Evolutionary conservation across 2,888 invertebrate species (phyloP), one percentile per base, ranked within the genome.

Genomic region (Oxycera nigricornis): DNA sequence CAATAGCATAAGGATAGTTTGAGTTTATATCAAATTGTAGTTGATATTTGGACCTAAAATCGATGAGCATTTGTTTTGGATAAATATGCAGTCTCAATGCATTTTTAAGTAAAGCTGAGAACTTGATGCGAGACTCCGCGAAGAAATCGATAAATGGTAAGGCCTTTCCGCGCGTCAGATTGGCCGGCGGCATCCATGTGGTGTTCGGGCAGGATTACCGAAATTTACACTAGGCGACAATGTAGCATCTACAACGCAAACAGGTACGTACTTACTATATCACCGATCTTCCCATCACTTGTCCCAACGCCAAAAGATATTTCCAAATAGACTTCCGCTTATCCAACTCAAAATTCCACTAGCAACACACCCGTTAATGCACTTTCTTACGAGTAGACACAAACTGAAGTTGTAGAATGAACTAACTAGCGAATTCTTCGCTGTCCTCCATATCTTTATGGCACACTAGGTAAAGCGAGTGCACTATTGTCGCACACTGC

Each of bases 351-450:
- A 46, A 7, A 46, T 14, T 61, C 31, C 61, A 61, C 61, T 31
- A 31, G 61, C 61, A 28, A 28, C 61, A 61, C 61, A 17, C 26
- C 14, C 17, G 28, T 28, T 31, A 61, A 61, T 22, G 24, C 61
- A 61, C 61, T 61, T 61, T 26, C 1, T 57, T 22, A 61, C 61
- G 61, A 61, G 61, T 61, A 61, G 17, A 31, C 31, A 26, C 61
- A 61, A 61, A 61, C 61, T 61, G 61, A 61, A 31, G n/a, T n/a
- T n/a, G n/a, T n/a, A n/a, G n/a, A n/a, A 22, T n/a, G 61, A 61
- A 61, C 24, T 61, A 17, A 24, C 59, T 26, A 24, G 59, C 28
- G 7, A 31, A 61, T 31, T 17, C 31, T 59, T 24, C 7, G 30
- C 31, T 31, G 46, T 11, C 46, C 17, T 3, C 46, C 46, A 7